Evolutionary conservation across 2,797 vertebrate species (phyloP), one percentile per base, ranked within the genome.

Genomic region (Platalea minor): DNA sequence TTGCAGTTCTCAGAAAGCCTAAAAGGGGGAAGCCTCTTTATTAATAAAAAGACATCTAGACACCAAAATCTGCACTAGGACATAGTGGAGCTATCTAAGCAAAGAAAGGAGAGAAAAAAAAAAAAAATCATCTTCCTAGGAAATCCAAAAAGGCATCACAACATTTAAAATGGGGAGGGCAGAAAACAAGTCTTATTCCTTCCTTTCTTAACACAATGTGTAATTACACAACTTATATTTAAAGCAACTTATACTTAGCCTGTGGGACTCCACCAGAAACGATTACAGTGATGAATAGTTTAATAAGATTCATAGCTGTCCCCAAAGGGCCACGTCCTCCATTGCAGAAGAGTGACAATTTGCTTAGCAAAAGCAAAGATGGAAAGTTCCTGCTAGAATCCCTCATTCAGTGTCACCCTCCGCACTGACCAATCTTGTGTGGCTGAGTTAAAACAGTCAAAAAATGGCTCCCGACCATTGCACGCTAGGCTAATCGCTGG

Each of bases 1-100:
- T 95, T 94, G 65, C 48, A 85, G 73, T 92, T 96, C 80, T 77
- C 93, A 89, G 63, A 51, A 96, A 95, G 17, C 53, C 26, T 89
- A 79, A 69, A 78, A 67, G 21, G 26, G 39, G 74, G 68, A 88
- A 81, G 31, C 45, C n/a, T 94, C 59, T 70, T 81, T 85, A 68
- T 88, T 81, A 94, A 41, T 26, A 67, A 67, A 89, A 64, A 80
- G 24, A 18, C 13, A 63, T 39, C 19, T 61, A 84, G 39, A 59
- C 26, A 53, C 26, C 28, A 46, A 91, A 88, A 90, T 46, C 39
- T 67, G 31, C 37, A 53, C 19, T 33, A 86, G 43, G 56, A 54
- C 11, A 35, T 48, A 61, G 51, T 9, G 7, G 18, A 93, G 16
- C 6, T 79, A 64, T 75, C 10, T 25, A 61, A 82, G 68, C 64